Evolutionary conservation across 2,888 invertebrate genomes (phyloP).

Genomic region (Eledone cirrhosa): DNA sequence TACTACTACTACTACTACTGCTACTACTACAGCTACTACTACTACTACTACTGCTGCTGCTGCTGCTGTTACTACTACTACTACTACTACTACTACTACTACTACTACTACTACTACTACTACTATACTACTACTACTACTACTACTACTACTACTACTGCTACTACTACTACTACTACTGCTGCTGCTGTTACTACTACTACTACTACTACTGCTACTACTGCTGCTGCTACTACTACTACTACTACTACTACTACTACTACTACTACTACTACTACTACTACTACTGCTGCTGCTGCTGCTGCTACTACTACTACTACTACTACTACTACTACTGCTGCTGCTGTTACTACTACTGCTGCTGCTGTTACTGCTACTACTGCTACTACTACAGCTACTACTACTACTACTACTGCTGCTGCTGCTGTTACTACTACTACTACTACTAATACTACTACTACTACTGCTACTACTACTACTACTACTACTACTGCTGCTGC

Average conservation of each 20-base stretch:
- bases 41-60: slow-evolving; percentile 13
- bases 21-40: slow-evolving; percentile 9
- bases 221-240: slow-evolving; percentile 13
- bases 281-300: slow-evolving; percentile 13
- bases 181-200: slow-evolving; percentile 13
- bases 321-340: slow-evolving; percentile 13
- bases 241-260: slow-evolving; percentile 5
- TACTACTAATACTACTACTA: too few species aligned
- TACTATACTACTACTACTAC: too few species aligned
- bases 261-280: too few species aligned
- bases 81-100: slow-evolving; percentile 13
- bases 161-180: too few species aligned
- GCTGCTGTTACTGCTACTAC: slow-evolving; percentile 13
- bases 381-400: slow-evolving; percentile 9
- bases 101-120: slow-evolving; percentile 13
- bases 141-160: too few species aligned
- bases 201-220: slow-evolving; percentile 7
- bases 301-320: slow-evolving; percentile 13
- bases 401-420: slow-evolving; percentile 13
- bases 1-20: slow-evolving; percentile 13
- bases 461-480: too few species aligned
- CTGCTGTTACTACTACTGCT: too few species aligned
- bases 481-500: too few species aligned
- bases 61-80: slow-evolving; percentile 13
- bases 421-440: too few species aligned